Evolutionary conservation across 2,797 vertebrate species (phyloP).

Genomic region (Sebastes iracundus): DNA sequence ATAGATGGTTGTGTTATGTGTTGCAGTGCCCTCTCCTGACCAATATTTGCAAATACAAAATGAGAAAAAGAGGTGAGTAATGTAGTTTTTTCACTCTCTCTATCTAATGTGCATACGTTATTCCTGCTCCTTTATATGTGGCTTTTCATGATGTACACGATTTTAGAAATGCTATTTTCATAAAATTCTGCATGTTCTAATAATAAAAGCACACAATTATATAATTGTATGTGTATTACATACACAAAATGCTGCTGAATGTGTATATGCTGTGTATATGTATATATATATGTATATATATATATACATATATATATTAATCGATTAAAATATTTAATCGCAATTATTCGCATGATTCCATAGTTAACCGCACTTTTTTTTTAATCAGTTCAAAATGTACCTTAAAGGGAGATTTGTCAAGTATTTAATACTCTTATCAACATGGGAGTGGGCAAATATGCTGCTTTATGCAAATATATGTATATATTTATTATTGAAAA

Average conservation of each 20-base stretch:
- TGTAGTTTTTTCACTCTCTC: too few relatives aligned
- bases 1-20: background rate
- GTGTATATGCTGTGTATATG: too few relatives aligned
- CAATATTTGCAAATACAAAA: conserved; percentile 11
- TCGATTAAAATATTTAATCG: too few relatives aligned
- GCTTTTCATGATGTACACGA: background rate
- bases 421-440: too few relatives aligned
- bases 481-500: background rate
- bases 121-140: background rate
- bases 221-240: too few relatives aligned
- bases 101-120: accelerated
- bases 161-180: background rate
- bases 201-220: background rate
- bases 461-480: background rate
- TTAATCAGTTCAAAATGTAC: too few relatives aligned
- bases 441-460: too few relatives aligned
- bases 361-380: too few relatives aligned
- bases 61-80: background rate
- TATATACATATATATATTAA: too few relatives aligned
- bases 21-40: conserved; percentile 56
- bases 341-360: too few relatives aligned
- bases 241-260: background rate
- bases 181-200: background rate
- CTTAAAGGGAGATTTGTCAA: too few relatives aligned
- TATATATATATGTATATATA: too few relatives aligned